phyloP scores from a whole-genome alignment of 23 tunicate species.

The Clavelina lepadiformis region DNA sequence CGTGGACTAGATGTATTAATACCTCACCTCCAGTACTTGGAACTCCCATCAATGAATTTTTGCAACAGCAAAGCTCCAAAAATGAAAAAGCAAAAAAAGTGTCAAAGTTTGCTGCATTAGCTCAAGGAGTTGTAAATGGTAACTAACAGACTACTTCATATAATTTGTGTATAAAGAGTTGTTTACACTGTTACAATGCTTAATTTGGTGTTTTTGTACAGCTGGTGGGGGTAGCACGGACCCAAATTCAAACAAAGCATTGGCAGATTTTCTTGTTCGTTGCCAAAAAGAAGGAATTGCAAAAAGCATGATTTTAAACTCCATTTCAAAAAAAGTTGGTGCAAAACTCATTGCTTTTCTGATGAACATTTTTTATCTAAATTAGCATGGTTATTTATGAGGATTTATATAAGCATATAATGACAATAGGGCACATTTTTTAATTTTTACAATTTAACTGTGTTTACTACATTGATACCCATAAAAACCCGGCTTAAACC shows the following conservation, averaged over 20 bases:
- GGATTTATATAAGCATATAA: too few species aligned
- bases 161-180: not conserved
- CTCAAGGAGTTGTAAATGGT: constrained; percentile 9
- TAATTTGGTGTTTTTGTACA: not conserved
- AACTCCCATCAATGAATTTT: too few species aligned
- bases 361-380: too few species aligned
- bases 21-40: too few species aligned
- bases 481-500: too few species aligned
- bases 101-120: not conserved
- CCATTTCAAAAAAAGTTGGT: not conserved
- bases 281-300: constrained; percentile 2
- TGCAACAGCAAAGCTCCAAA: too few species aligned
- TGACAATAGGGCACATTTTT: too few species aligned
- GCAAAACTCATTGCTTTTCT: not conserved
- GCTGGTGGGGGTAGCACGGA: constrained; percentile 16
- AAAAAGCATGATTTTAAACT: not conserved
- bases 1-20: too few species aligned
- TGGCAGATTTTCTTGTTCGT: constrained; percentile 3
- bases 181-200: not conserved
- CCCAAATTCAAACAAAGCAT: not conserved
- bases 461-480: too few species aligned
- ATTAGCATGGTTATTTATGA: too few species aligned
- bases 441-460: too few species aligned
- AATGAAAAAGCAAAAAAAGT: not conserved
- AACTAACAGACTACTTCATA: not conserved